phyloP scores from a whole-genome alignment of 2,797 vertebrate genomes.

The Merluccius polli region DNA sequence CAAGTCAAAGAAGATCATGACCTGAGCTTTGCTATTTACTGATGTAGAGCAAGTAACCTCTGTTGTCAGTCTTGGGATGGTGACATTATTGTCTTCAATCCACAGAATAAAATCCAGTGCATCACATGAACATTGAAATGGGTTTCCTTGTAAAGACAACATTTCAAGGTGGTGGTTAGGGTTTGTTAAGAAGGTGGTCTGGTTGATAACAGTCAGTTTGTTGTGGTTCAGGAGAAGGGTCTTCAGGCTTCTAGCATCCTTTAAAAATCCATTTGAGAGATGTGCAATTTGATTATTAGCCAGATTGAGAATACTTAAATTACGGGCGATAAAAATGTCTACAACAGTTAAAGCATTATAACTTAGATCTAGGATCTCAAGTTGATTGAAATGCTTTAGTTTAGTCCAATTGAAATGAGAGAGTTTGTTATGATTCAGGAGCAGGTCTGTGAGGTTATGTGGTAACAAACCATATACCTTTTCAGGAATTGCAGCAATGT shows the following conservation, averaged over 20 bases:
- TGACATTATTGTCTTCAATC: constrained; percentile 63
- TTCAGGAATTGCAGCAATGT: constrained; percentile 51
- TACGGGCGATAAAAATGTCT: constrained; percentile 46
- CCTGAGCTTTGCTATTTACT: constrained; percentile 37
- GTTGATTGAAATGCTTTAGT: constrained; percentile 54
- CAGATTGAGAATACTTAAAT: constrained; percentile 69
- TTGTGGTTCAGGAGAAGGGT: constrained; percentile 72
- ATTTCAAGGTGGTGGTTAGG: constrained; percentile 45
- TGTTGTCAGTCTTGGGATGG: constrained; percentile 64
- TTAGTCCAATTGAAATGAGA: constrained; percentile 64
- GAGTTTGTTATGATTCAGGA: constrained; percentile 60
- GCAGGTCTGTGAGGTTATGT: constrained; percentile 56
- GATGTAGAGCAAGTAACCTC: constrained; percentile 62
- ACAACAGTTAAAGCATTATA: constrained; percentile 64
- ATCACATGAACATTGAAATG: constrained; percentile 76
- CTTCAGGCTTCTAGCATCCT: constrained; percentile 45
- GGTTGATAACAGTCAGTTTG: constrained; percentile 66
- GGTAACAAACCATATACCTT: constrained; percentile 63
- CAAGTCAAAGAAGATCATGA: constrained; percentile 63
- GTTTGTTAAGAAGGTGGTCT: constrained; percentile 55
- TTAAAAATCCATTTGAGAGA: constrained; percentile 60
- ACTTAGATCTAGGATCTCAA: constrained; percentile 69
- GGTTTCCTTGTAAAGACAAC: constrained; percentile 68
- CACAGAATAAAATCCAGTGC: constrained; percentile 71
- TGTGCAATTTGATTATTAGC: constrained; percentile 67